phyloP scores from a whole-genome alignment of 1,140 invertebrate species.

The Papilio polytes region DNA sequence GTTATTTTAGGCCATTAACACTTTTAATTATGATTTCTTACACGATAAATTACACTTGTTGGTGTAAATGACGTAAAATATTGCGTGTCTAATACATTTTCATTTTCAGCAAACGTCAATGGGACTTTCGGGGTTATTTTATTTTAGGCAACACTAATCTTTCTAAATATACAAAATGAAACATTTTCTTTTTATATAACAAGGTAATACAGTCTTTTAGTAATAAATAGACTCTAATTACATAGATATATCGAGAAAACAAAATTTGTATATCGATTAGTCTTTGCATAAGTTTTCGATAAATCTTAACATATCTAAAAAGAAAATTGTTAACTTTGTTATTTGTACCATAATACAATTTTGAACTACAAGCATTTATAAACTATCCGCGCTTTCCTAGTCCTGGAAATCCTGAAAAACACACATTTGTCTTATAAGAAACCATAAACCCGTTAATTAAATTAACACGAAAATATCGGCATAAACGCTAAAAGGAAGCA shows the following conservation, averaged over 20 bases:
- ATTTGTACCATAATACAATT: no score
- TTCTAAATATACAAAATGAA: not conserved
- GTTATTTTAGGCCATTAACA: conserved; percentile 2
- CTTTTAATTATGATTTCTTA: conserved; percentile 9
- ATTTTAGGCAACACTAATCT: not conserved
- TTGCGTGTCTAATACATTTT: not conserved
- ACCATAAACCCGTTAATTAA: not conserved
- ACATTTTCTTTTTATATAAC: not conserved
- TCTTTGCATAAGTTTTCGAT: no score
- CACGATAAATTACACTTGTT: conserved; percentile 12
- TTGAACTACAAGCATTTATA: no score
- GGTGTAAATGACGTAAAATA: not conserved
- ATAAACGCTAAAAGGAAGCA: not conserved
- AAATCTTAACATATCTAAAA: no score
- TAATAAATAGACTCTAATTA: not conserved
- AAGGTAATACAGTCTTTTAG: not conserved
- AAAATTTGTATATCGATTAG: no score
- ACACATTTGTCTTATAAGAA: not conserved
- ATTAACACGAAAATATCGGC: not conserved
- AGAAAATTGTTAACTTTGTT: no score
- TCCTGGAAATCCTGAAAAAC: no score
- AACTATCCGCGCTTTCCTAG: no score
- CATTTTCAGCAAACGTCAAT: not conserved
- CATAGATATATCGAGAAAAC: not conserved
- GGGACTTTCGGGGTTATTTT: not conserved